Evolutionary conservation across 2,113 vertebrate genomes (phyloP).

Genomic region (Crotophaga sulcirostris): DNA sequence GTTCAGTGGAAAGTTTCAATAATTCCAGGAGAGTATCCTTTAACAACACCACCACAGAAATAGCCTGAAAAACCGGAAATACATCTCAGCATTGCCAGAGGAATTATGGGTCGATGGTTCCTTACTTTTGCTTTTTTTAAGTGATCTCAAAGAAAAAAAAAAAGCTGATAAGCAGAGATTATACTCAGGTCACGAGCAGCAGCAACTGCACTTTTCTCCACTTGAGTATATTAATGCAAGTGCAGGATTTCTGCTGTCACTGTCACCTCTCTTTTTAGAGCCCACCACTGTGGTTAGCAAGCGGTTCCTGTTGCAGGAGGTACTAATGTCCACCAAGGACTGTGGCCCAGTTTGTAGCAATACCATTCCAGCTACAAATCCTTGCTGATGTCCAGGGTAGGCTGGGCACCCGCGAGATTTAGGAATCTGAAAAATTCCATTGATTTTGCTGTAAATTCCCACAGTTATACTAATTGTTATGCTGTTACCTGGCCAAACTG

Average conservation of each 20-base stretch:
- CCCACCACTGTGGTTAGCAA: rapidly evolving
- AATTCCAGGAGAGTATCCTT: conserved; percentile 1
- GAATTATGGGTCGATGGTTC: background rate
- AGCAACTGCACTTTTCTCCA: background rate
- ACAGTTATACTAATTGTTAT: background rate
- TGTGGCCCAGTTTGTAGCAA: rapidly evolving
- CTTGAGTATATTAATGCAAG: background rate
- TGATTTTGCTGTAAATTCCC: background rate
- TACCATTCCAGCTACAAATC: rapidly evolving
- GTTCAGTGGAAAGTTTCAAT: conserved; percentile 40
- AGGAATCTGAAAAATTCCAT: rapidly evolving
- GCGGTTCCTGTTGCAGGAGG: background rate
- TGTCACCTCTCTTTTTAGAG: background rate
- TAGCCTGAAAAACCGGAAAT: conserved; percentile 35
- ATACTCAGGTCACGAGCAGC: background rate
- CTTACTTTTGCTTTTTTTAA: background rate
- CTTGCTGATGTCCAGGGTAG: background rate
- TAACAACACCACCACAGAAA: conserved; percentile 24
- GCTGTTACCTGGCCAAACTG: background rate
- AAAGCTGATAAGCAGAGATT: background rate
- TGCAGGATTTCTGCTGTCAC: background rate
- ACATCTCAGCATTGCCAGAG: background rate
- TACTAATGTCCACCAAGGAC: rapidly evolving
- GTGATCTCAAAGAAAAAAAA: background rate
- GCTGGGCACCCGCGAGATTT: background rate